Conservation (phyloP, 2,888 invertebrate genomes). For the Seira sanloemensis region DNA sequence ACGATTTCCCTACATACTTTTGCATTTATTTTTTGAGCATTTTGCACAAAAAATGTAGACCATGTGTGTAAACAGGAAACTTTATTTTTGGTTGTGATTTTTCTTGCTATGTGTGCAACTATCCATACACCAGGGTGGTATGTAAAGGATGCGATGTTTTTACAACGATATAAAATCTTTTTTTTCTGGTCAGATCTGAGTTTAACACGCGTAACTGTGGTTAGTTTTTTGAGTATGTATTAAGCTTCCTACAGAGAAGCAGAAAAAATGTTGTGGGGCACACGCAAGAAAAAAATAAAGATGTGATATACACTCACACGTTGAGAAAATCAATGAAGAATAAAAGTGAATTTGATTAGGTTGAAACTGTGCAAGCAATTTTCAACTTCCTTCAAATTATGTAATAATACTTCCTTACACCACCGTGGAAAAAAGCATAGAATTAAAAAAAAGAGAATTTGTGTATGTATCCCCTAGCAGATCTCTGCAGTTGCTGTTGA, state of each 20-base stretch:
- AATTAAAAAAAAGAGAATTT: too few relatives aligned
- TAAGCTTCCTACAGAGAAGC: constrained; percentile 22
- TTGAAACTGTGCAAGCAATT: too few relatives aligned
- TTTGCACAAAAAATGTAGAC: background rate
- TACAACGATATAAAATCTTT: background rate
- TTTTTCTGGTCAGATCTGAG: background rate
- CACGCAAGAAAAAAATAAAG: too few relatives aligned
- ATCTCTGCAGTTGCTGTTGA: too few relatives aligned
- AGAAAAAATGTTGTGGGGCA: background rate
- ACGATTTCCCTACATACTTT: background rate
- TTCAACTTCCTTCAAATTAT: too few relatives aligned
- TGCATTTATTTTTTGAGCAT: background rate
- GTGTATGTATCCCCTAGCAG: too few relatives aligned
- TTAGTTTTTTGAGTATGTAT: constrained; percentile 31
- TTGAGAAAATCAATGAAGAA: too few relatives aligned
- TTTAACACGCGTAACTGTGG: constrained; percentile 32
- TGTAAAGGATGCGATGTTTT: background rate
- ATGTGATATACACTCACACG: too few relatives aligned
- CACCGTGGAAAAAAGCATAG: too few relatives aligned
- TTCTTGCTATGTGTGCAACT: background rate
- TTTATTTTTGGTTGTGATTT: background rate
- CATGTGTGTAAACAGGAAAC: background rate
- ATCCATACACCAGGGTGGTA: background rate
- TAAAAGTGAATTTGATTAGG: too few relatives aligned
- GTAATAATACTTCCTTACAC: too few relatives aligned